phyloP scores from a whole-genome alignment of 2,888 invertebrate genomes.

The Leucania comma region DNA sequence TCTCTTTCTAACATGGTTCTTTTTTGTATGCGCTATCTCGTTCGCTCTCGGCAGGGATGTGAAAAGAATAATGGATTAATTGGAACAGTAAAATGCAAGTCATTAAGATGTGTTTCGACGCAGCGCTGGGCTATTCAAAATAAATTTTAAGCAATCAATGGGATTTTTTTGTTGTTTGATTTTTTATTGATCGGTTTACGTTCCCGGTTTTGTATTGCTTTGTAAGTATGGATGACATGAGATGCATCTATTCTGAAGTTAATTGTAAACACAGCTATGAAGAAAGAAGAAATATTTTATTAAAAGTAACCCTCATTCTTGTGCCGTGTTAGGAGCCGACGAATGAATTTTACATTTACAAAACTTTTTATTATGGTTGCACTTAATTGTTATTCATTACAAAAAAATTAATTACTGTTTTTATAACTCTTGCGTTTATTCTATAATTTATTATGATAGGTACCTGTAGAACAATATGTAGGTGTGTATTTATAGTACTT shows the following conservation, averaged over 20 bases:
- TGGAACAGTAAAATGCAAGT: conserved; percentile 68
- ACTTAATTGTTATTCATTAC: conserved; percentile 15
- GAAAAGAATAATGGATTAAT: conserved; percentile 71
- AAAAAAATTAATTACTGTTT: conserved; percentile 9
- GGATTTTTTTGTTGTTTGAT: conserved; percentile 27
- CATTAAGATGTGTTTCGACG: conserved; percentile 67
- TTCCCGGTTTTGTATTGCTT: conserved; percentile 18
- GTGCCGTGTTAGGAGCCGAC: background rate
- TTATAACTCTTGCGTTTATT: conserved; percentile 13
- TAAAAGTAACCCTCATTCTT: background rate
- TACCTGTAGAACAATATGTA: background rate
- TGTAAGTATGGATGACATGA: background rate
- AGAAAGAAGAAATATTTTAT: background rate
- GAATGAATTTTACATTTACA: conserved; percentile 4
- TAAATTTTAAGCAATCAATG: conserved; percentile 55
- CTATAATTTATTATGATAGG: conserved; percentile 1
- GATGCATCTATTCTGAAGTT: background rate
- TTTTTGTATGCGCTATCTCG: conserved; percentile 50
- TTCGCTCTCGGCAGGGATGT: conserved; percentile 63
- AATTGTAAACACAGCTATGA: background rate
- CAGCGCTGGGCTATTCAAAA: conserved; percentile 57
- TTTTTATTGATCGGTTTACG: conserved; percentile 20
- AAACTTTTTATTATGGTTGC: background rate
- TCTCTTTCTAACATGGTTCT: conserved; percentile 56
- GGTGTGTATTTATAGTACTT: background rate